These are phyloP conservation scores for Lasioglossum oenotherae DNA, from an alignment of 2,888 invertebrate genomes.

Conservation along the genomic window DNA sequence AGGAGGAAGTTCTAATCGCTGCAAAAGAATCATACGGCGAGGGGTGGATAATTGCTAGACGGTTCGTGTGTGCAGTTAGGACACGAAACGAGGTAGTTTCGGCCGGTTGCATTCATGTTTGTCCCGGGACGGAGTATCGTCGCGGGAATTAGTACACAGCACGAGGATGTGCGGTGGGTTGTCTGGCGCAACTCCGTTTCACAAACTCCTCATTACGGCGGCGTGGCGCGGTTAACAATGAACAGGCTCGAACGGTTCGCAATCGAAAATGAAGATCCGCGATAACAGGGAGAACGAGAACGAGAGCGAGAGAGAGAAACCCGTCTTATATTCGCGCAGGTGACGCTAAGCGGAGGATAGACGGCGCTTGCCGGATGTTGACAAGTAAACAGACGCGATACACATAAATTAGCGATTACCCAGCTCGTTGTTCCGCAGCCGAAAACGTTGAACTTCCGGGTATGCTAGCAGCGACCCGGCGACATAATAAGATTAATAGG, in stretches of 20 bases:
- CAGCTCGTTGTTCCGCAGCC: not conserved
- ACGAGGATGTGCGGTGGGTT: slow-evolving; percentile 26
- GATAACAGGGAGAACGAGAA: not conserved
- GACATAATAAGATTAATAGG: slow-evolving; percentile 44
- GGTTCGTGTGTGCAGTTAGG: not conserved
- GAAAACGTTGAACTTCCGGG: slow-evolving; percentile 24
- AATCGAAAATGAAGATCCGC: slow-evolving; percentile 40
- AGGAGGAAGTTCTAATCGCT: not conserved
- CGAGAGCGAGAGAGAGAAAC: not conserved
- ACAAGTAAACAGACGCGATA: slow-evolving; percentile 32
- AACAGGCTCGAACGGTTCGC: slow-evolving; percentile 16
- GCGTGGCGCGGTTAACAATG: slow-evolving; percentile 36
- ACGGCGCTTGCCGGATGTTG: slow-evolving; percentile 13
- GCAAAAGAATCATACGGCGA: not conserved
- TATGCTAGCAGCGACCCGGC: slow-evolving; percentile 1
- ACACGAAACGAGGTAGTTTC: slow-evolving; percentile 15
- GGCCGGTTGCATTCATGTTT: slow-evolving; percentile 29
- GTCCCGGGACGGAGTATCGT: slow-evolving; percentile 45
- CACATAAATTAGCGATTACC: slow-evolving; percentile 43
- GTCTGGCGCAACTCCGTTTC: slow-evolving; percentile 7
- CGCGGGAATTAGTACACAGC: slow-evolving; percentile 46
- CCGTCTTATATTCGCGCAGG: slow-evolving; percentile 23
- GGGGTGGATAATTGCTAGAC: not conserved
- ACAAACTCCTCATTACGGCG: slow-evolving; percentile 42
- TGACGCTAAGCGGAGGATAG: slow-evolving; percentile 23